Conservation (phyloP, 2,113 vertebrate species). For the Crotalus tigris region DNA sequence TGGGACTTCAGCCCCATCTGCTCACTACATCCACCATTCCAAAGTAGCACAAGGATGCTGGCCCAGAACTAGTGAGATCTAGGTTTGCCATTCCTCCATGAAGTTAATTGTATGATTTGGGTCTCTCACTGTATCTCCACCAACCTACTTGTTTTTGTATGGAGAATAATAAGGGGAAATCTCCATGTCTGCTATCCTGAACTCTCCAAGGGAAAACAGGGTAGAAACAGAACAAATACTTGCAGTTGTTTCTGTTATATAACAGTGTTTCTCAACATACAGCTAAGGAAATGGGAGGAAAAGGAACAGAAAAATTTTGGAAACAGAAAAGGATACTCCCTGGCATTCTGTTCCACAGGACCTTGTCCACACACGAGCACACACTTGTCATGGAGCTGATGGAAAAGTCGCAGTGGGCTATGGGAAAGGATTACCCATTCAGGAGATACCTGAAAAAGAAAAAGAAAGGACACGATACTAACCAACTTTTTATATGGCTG, state of each 20-base stretch:
- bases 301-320: fast-evolving
- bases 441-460: slow-evolving; percentile 79
- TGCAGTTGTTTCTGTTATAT: neutral
- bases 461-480: fast-evolving
- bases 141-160: neutral
- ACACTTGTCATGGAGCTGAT: slow-evolving; percentile 78
- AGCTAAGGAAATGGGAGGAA: neutral
- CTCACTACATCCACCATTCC: neutral
- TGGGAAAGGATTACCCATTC: slow-evolving; percentile 93
- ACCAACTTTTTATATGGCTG: neutral
- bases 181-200: neutral
- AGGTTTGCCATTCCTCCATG: neutral
- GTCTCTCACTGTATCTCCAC: neutral
- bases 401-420: slow-evolving; percentile 89
- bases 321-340: slow-evolving; percentile 81
- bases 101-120: neutral
- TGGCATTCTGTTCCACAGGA: slow-evolving; percentile 83
- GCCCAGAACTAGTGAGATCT: neutral
- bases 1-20: neutral
- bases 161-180: neutral
- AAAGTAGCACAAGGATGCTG: neutral
- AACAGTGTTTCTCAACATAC: neutral
- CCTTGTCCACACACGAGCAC: slow-evolving; percentile 92
- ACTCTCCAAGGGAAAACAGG: neutral
- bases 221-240: neutral